Conservation (phyloP, 2,888 invertebrate genomes). For the Mechanitis mazaeus region DNA sequence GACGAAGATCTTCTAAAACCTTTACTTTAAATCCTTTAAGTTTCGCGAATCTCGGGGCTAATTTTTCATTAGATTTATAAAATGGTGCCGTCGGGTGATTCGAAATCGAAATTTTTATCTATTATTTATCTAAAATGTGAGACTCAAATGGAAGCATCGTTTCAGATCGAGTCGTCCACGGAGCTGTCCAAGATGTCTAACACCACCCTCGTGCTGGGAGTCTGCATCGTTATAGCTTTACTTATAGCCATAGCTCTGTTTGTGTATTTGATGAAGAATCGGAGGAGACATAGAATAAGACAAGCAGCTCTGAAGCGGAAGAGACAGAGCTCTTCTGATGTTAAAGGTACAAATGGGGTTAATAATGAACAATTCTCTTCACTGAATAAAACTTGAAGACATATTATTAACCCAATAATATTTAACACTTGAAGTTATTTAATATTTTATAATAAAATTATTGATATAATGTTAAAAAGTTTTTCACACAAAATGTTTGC, state of each 20-base stretch:
- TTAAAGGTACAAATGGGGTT: slow-evolving; percentile 45
- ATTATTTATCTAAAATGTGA: no score
- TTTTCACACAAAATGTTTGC: no score
- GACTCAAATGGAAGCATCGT: no score
- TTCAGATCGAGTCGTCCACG: slow-evolving; percentile 55
- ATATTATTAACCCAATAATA: neutral
- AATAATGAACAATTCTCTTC: slow-evolving; percentile 57
- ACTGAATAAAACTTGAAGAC: slow-evolving; percentile 50
- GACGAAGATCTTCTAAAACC: no score
- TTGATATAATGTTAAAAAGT: neutral
- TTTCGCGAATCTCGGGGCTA: no score
- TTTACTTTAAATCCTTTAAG: no score
- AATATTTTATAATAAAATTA: no score
- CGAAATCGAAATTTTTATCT: no score
- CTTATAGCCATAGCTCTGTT: slow-evolving; percentile 52
- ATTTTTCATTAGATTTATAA: no score
- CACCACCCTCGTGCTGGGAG: slow-evolving; percentile 52
- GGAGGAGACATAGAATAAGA: slow-evolving; percentile 47
- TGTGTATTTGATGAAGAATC: slow-evolving; percentile 55
- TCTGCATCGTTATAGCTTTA: slow-evolving; percentile 49
- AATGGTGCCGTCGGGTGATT: no score
- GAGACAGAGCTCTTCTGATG: slow-evolving; percentile 53
- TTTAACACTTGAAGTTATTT: no score
- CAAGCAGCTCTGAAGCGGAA: slow-evolving; percentile 55
- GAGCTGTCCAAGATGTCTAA: slow-evolving; percentile 37